Evolutionary conservation across 1,140 invertebrate genomes (phyloP), one percentile per base, ranked within the genome.

Genomic region (Propsilocerus akamusi): DNA sequence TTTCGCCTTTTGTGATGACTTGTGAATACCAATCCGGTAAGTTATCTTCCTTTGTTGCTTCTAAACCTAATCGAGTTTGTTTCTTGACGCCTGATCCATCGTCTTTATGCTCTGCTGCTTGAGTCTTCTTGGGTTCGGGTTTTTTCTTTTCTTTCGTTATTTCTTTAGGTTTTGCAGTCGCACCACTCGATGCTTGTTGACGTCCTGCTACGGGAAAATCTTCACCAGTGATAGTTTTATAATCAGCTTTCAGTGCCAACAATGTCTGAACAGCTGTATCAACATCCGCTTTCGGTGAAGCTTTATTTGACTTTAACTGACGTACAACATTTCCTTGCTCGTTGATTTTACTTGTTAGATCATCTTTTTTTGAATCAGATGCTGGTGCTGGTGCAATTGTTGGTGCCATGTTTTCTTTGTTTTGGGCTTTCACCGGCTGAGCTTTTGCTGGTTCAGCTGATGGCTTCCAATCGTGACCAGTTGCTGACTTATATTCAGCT

Each of bases 21-120:
- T 99, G 93, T 1, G 92, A 92, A 67, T 98, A 99, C 97, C 97
- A 99, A 52, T 99, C 94, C 0, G 93, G 74, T 6, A 99, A 70
- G 65, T 97, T 91, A 32, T 93, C 91, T 59, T 83, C 78, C 66
- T 99, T 99, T 49, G 76, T 86, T 0, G 81, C 87, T 66, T 97
- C 95, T 24, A 99, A 64, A 23, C 96, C 94, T 5, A 99, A 70
- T 48, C 92, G 76, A 0, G 93, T 96, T 61, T 90, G 78, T 58
- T 94, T 94, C 66, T 94, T 95, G 0, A 67, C 57, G 25, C 66
- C 71, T 25, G 68, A 65, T 0, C 62, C 53, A 0, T 71, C 66
- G 24, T 73, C 67, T 26, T 71, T 68, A 46, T 68, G 68, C 50
- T 63, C 61, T 25, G 23, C 17, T 23, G 26, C 26, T 34, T 50